Evolutionary conservation across 2,888 invertebrate species (phyloP).

Genomic region (Noctua comes): DNA sequence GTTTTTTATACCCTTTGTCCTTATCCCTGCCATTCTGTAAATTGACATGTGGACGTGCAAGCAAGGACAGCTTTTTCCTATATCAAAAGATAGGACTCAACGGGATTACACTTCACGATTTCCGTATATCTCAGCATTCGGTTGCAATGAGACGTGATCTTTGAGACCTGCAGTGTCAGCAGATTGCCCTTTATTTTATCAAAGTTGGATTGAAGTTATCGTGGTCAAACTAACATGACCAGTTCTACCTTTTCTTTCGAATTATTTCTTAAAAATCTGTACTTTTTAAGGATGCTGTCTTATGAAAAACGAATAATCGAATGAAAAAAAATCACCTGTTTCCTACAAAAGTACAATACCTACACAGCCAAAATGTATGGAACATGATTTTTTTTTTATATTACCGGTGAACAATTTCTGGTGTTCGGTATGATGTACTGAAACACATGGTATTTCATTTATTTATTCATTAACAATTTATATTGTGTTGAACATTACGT

Average conservation of each 20-base stretch:
- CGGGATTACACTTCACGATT: background rate
- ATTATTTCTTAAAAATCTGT: too few species aligned
- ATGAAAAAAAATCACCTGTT: too few species aligned
- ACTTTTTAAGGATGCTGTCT: too few species aligned
- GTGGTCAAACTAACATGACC: background rate
- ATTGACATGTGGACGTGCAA: background rate
- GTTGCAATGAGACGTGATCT: constrained; percentile 16
- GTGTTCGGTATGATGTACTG: too few species aligned
- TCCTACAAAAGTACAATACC: too few species aligned
- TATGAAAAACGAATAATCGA: too few species aligned
- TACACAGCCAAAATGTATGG: too few species aligned
- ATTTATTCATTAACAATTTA: too few species aligned
- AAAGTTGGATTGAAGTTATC: background rate
- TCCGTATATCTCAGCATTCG: constrained; percentile 10
- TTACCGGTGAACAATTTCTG: too few species aligned
- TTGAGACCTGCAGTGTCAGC: background rate
- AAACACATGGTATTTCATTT: too few species aligned
- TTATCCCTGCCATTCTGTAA: background rate
- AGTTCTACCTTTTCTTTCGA: background rate
- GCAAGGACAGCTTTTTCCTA: background rate
- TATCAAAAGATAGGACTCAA: constrained; percentile 1
- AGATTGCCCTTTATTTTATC: background rate
- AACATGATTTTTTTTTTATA: too few species aligned
- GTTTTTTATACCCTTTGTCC: background rate
- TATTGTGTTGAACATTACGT: too few species aligned